A percentile compares a stretch with the other conserved stretches of the same genome.
Evolutionary conservation across 2,888 invertebrate genomes (phyloP).

Genomic region (Drosophila cracens): DNA sequence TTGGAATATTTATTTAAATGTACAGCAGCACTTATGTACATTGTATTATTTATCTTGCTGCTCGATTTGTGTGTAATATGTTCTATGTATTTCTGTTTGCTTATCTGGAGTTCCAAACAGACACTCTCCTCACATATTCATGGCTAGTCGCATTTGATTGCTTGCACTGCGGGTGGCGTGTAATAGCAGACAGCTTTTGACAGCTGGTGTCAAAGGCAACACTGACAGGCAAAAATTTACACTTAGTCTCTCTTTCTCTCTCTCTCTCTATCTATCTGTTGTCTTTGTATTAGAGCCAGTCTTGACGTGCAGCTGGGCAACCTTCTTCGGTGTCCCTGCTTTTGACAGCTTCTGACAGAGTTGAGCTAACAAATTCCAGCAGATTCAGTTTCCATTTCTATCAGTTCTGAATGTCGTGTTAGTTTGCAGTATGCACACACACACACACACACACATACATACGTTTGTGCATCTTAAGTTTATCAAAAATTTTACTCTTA

Average conservation of each 20-base stretch:
- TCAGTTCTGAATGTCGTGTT: constrained; percentile 14
- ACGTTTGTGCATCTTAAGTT: constrained; percentile 2
- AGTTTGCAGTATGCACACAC: neutral
- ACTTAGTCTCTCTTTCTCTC: neutral
- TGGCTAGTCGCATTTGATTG: constrained; percentile 9
- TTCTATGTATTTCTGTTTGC: constrained; percentile 12
- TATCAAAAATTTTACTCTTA: constrained; percentile 7
- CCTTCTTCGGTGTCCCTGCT: constrained; percentile 17
- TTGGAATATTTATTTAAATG: constrained; percentile 18
- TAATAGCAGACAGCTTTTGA: constrained; percentile 69
- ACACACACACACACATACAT: neutral
- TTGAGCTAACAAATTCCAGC: constrained; percentile 17
- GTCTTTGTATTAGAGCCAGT: constrained; percentile 41
- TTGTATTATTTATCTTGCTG: neutral
- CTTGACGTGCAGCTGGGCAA: constrained; percentile 44
- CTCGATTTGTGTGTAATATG: neutral
- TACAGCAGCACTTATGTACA: neutral
- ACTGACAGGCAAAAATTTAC: constrained; percentile 12
- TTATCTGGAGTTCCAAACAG: constrained; percentile 5
- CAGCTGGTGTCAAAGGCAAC: constrained; percentile 66
- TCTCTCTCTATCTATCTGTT: constrained; percentile 2
- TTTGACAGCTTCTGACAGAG: constrained; percentile 53
- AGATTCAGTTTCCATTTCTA: constrained; percentile 31
- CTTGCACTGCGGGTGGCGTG: constrained; percentile 41
- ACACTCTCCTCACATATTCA: constrained; percentile 1